Base-by-base conservation (phyloP, 2,888 invertebrate species). In the Drosophila paracracens region DNA sequence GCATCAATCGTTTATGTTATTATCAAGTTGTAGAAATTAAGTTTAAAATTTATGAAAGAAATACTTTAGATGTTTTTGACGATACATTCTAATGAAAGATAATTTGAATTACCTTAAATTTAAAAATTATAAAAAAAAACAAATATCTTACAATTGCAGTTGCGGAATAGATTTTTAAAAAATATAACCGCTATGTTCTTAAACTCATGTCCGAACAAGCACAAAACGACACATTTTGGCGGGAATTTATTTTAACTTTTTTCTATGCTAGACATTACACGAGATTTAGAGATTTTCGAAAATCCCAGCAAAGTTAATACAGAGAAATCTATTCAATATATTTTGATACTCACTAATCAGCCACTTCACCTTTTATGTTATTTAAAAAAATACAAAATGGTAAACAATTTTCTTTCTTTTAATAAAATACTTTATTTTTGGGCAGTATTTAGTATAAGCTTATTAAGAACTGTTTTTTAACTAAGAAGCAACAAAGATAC, bases 341-440 rank as follows among this genome's bases (percentile, higher is more conserved):
- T 21, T n/a, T 11, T 66, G 25, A 53, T 35, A 53, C 35, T 25
- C 35, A 53, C 35, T 51, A 36, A 36, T 36, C 16, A 18, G 35
- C 21, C 21, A 21, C 21, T 35, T 36, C 10, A 36, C 25, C 35
- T 5, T 10, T 33, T 1, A 36, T 38, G 25, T 4, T 2, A 52
- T 27, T 40, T 13, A 31, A 60, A 56, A 56, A 36, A 53, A 56
- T 16, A 43, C 27, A 48, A 69, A 43, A 36, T 58, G 16, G 11
- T 16, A n/a, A 7, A 27, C 4, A 31, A 40, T 21, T 54, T 65
- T 56, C 4, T 25, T 70, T 53, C n/a, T 35, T 59, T 11, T 27
- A 36, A 35, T 36, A 48, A 74, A 60, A 11, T 50, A 50, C 35
- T 76, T 76, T 76, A 76, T 76, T 76, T 46, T 74, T 62, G 40